Evolutionary conservation across 2,888 invertebrate genomes (phyloP).

Genomic region (Ectemnius continuus): DNA sequence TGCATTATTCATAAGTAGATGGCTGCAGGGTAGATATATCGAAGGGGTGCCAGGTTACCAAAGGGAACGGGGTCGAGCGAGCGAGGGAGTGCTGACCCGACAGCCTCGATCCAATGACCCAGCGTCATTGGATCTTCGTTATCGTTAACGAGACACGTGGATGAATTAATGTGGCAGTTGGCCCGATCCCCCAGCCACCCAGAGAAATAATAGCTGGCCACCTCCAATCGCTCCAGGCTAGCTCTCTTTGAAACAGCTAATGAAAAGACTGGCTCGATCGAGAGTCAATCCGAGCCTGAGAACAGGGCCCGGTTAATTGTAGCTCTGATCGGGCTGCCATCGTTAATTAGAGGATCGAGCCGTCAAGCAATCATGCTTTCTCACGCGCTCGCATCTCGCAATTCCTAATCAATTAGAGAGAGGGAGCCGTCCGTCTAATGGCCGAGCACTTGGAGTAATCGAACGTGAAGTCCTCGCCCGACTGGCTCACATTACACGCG

Average conservation of each 20-base stretch:
- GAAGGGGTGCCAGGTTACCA: background rate
- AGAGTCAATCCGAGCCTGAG: no score
- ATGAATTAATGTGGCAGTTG: background rate
- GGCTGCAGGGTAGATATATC: background rate
- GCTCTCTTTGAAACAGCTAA: no score
- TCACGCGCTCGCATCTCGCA: background rate
- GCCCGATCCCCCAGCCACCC: no score
- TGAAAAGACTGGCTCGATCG: no score
- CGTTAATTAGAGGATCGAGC: no score
- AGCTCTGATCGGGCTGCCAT: no score
- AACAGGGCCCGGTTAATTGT: no score
- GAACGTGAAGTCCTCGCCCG: constrained; percentile 6
- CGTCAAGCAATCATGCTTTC: no score
- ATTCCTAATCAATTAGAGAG: constrained; percentile 27
- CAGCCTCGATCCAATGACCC: constrained; percentile 57
- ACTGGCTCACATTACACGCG: constrained; percentile 3
- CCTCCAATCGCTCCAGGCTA: no score
- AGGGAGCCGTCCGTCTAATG: background rate
- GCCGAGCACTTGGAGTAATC: constrained; percentile 18
- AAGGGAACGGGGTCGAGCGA: background rate
- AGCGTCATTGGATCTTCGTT: constrained; percentile 36
- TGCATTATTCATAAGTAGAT: background rate
- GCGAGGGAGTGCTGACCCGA: constrained; percentile 39
- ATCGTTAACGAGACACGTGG: constrained; percentile 25
- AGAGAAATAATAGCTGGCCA: no score